Percentiles rank a stretch among this genome's conserved stretches.
These are phyloP conservation scores for Micropoecilia bifurca DNA, from an alignment of 2,797 vertebrate species.

Conservation along the genomic window DNA sequence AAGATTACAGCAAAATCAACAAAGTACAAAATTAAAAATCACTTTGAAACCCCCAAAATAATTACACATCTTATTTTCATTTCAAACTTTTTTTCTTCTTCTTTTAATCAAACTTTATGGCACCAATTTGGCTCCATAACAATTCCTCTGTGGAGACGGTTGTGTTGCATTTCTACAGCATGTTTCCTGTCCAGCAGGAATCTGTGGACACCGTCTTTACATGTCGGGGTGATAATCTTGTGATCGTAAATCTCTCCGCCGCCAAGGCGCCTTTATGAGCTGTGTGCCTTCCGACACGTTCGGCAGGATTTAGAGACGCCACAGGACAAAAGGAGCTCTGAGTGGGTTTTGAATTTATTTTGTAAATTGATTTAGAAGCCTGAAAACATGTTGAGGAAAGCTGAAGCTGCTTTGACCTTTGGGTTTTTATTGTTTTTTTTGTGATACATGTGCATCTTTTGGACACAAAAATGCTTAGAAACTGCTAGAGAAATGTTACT, in stretches of 20 bases:
- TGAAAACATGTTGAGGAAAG: not conserved
- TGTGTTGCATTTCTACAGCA: constrained; percentile 6
- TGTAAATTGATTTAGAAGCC: constrained; percentile 12
- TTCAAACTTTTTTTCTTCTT: too few species aligned
- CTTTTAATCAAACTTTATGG: too few species aligned
- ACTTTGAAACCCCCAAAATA: too few species aligned
- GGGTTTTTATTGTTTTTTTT: too few species aligned
- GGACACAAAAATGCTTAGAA: not conserved
- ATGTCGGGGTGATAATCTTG: constrained; percentile 22
- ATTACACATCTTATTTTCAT: too few species aligned
- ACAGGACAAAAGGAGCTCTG: constrained; percentile 6
- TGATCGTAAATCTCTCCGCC: constrained; percentile 12
- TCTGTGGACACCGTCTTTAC: constrained; percentile 13
- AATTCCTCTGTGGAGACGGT: not conserved
- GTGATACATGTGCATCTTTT: not conserved
- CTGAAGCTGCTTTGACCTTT: not conserved
- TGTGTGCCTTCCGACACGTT: constrained; percentile 18
- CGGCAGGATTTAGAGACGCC: constrained; percentile 24
- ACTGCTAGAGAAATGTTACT: not conserved
- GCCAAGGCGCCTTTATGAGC: constrained; percentile 30
- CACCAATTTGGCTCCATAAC: too few species aligned
- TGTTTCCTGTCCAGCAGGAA: not conserved
- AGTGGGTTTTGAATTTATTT: constrained; percentile 2
- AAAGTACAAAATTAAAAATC: too few species aligned
- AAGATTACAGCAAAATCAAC: too few species aligned